Evolutionary conservation across 1,140 invertebrate species (phyloP).

Genomic region (Halyomorpha halys): DNA sequence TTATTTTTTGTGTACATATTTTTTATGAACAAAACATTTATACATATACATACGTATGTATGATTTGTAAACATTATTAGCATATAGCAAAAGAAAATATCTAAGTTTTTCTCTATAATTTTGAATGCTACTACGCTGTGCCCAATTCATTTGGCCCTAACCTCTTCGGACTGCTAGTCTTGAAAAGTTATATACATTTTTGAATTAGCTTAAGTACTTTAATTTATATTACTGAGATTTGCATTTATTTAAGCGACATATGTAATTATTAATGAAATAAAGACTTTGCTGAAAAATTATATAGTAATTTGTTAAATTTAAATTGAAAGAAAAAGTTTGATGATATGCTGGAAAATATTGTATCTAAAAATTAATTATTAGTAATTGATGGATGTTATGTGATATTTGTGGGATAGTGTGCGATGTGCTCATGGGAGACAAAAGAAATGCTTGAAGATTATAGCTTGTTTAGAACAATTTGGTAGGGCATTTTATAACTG

Average conservation of each 20-base stretch:
- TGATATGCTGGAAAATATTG: not conserved
- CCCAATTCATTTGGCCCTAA: conserved; percentile 4
- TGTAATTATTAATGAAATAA: conserved; percentile 15
- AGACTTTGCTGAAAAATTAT: not conserved
- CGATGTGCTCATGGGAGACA: not conserved
- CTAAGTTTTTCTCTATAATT: not conserved
- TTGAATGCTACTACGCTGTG: not conserved
- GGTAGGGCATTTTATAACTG: no score
- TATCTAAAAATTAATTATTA: conserved; percentile 7
- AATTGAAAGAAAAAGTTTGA: conserved; percentile 2
- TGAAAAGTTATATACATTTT: conserved; percentile 8
- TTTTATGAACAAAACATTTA: not conserved
- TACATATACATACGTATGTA: not conserved
- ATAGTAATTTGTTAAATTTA: conserved; percentile 10
- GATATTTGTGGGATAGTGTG: conserved; percentile 10
- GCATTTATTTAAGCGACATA: conserved; percentile 18
- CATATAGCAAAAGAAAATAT: not conserved
- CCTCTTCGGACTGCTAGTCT: conserved; percentile 14
- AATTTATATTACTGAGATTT: conserved; percentile 16
- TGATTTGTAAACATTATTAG: not conserved
- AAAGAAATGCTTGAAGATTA: no score
- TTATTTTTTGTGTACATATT: conserved; percentile 1
- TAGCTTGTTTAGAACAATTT: no score
- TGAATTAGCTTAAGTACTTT: conserved; percentile 14
- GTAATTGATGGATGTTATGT: not conserved